Evolutionary conservation across 2,113 vertebrate species (phyloP).

Genomic region (Hepsetus odoe): DNA sequence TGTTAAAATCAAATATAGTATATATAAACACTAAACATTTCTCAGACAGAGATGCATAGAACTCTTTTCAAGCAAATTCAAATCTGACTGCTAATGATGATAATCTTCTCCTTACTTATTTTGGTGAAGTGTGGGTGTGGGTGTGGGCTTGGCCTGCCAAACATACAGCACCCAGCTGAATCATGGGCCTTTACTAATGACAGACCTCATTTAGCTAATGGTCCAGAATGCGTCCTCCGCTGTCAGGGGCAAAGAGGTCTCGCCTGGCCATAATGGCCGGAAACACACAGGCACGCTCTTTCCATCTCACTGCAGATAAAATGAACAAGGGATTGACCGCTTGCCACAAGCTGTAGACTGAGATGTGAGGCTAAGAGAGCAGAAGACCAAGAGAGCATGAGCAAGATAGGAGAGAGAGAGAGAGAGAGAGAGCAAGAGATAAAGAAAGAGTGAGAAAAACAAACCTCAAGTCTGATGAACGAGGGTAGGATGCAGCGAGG

Average conservation of each 20-base stretch:
- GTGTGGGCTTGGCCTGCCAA: conserved; percentile 18
- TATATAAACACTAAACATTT: not conserved
- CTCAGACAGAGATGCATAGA: not conserved
- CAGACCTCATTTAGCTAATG: conserved; percentile 77
- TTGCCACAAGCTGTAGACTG: not conserved
- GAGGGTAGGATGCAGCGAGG: not conserved
- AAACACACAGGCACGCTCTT: conserved; percentile 58
- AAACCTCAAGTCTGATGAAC: conserved; percentile 36
- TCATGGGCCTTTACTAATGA: conserved; percentile 62
- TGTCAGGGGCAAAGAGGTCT: conserved; percentile 65
- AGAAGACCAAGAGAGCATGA: not conserved
- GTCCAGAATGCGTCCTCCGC: conserved; percentile 70
- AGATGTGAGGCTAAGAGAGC: not conserved
- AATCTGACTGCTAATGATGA: not conserved
- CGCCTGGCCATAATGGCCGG: conserved; percentile 71
- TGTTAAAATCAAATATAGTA: conserved; percentile 7
- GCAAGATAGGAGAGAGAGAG: not conserved
- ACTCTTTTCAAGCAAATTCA: not conserved
- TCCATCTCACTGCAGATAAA: conserved; percentile 52
- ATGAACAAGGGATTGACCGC: conserved; percentile 63
- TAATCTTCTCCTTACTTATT: not conserved
- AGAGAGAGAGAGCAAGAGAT: not conserved
- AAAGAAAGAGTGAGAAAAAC: not conserved
- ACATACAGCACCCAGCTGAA: conserved; percentile 26
- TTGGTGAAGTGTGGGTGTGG: not conserved